A percentile compares a stretch with the other conserved stretches of the same genome.
Evolutionary conservation across 2,113 vertebrate species (phyloP).

Genomic region (Podarcis cretensis): DNA sequence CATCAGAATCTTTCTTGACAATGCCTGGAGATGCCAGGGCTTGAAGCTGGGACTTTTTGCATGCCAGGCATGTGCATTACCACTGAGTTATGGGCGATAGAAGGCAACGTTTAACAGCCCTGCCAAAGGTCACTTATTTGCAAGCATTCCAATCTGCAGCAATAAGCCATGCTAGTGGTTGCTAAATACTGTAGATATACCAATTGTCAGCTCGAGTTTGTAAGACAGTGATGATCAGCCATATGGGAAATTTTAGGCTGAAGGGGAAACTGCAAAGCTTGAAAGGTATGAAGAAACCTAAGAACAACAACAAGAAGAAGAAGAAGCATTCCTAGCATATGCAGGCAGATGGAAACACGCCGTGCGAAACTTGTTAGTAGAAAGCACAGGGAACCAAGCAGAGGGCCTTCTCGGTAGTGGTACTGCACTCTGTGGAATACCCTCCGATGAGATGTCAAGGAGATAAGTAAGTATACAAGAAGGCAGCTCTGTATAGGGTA

Average conservation of each 20-base stretch:
- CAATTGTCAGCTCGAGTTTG: not conserved
- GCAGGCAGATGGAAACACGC: constrained; percentile 29
- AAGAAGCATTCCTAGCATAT: not conserved
- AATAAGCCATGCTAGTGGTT: not conserved
- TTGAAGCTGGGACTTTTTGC: not conserved
- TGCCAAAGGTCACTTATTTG: constrained; percentile 3
- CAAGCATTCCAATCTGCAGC: not conserved
- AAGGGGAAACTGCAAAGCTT: not conserved
- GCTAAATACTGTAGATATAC: constrained; percentile 6
- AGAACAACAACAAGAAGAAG: not conserved
- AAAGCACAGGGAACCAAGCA: not conserved
- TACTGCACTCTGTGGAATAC: too few species aligned
- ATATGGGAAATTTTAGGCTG: not conserved
- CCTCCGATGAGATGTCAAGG: too few species aligned
- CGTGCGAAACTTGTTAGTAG: constrained; percentile 8
- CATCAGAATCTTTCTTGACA: not conserved
- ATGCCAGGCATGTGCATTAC: not conserved
- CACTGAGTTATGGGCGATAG: not conserved
- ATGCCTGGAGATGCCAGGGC: not conserved
- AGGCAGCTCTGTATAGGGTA: too few species aligned
- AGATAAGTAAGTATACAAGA: too few species aligned
- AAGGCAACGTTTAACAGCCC: not conserved
- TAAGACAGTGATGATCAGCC: not conserved
- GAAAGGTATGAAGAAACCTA: not conserved
- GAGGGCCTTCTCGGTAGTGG: too few species aligned